A percentile compares a stretch with the other conserved stretches of the same genome.
phyloP scores from a whole-genome alignment of 2,888 invertebrate species.

The Epirrhoe tristata region DNA sequence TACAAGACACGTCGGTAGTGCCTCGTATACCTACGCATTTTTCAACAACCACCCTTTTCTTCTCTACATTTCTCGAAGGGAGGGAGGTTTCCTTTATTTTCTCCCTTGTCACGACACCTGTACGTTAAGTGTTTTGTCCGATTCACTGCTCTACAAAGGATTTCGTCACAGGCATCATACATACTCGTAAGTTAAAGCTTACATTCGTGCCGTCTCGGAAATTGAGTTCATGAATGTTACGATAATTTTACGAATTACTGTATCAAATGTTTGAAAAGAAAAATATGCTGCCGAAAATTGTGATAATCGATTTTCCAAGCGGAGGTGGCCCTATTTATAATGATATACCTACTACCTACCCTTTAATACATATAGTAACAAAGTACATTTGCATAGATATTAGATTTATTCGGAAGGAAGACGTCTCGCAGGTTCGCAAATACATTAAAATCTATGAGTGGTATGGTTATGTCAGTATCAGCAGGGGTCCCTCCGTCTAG shows the following conservation, averaged over 20 bases:
- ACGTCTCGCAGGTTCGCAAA: slow-evolving; percentile 46
- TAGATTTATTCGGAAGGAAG: slow-evolving; percentile 30
- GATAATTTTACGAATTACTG: neutral
- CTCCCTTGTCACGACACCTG: slow-evolving; percentile 47
- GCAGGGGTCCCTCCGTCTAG: slow-evolving; percentile 80
- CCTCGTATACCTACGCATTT: slow-evolving; percentile 52
- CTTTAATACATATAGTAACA: neutral
- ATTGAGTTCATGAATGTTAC: neutral
- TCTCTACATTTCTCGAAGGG: slow-evolving; percentile 49
- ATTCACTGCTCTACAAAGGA: slow-evolving; percentile 30
- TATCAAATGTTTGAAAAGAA: neutral
- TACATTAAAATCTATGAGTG: slow-evolving; percentile 53
- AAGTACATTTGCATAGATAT: slow-evolving; percentile 23
- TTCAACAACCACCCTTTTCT: slow-evolving; percentile 56
- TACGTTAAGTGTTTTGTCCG: slow-evolving; percentile 40
- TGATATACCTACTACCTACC: neutral
- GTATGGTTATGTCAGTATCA: slow-evolving; percentile 58
- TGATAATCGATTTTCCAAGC: neutral
- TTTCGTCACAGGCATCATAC: slow-evolving; percentile 4
- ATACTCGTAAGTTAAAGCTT: neutral
- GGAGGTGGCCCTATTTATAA: neutral
- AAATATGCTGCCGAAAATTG: neutral
- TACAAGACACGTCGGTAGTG: slow-evolving; percentile 40
- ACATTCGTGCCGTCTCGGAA: neutral
- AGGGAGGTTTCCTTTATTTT: slow-evolving; percentile 50